Percentiles rank a stretch among this genome's conserved stretches.
Conservation (phyloP, 2,888 invertebrate species). For the Thumatha senex region DNA sequence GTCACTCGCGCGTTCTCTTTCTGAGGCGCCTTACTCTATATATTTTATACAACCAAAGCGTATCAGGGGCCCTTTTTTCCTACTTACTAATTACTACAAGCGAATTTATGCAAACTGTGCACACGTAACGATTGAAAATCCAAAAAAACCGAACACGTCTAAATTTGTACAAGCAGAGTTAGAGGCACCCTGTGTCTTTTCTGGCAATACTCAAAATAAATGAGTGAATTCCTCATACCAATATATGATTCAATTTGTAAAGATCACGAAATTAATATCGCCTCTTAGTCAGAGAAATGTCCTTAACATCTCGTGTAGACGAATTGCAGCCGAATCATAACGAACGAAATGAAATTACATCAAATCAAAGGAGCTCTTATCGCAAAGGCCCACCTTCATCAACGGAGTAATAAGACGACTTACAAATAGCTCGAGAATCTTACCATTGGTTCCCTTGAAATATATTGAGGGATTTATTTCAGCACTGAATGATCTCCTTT, state of each 20-base stretch:
- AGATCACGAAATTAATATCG: not conserved
- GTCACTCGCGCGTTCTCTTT: no score
- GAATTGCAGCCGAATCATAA: not conserved
- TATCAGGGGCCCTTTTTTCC: no score
- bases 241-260: not conserved
- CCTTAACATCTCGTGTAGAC: not conserved
- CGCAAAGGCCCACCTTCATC: constrained; percentile 6
- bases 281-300: not conserved
- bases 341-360: constrained; percentile 4
- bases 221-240: not conserved
- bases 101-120: no score
- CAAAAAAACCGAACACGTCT: no score
- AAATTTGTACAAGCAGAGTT: no score
- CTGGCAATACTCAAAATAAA: not conserved
- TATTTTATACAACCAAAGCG: no score
- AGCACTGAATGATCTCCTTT: not conserved
- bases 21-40: no score
- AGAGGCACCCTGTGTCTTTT: no score
- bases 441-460: not conserved
- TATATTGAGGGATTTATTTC: constrained; percentile 2
- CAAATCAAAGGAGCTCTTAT: constrained; percentile 8
- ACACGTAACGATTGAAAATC: no score
- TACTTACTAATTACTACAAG: no score
- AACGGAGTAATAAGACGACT: constrained; percentile 1
- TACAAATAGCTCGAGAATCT: not conserved